Conservation (phyloP, 1,140 invertebrate genomes). For the Scaptomyza pallida region DNA sequence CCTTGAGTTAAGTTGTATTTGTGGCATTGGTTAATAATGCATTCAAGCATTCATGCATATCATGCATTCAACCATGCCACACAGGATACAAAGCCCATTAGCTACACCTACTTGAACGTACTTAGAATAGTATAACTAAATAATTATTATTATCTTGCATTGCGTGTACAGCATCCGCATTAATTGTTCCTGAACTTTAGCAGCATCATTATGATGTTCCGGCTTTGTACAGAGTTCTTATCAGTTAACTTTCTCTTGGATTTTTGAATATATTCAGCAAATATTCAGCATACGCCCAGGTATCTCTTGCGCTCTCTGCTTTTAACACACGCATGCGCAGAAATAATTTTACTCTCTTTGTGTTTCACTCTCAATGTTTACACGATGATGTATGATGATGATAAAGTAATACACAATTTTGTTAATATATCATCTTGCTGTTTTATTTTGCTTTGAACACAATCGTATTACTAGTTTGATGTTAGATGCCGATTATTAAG, state of each 20-base stretch:
- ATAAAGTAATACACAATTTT: neutral
- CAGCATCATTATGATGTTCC: conserved; percentile 45
- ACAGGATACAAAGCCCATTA: conserved; percentile 41
- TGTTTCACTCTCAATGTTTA: conserved; percentile 7
- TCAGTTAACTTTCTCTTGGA: conserved; percentile 10
- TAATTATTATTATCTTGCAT: conserved; percentile 38
- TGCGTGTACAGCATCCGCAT: conserved; percentile 36
- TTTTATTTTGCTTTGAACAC: conserved; percentile 70
- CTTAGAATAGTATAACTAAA: too few relatives aligned
- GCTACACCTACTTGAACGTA: conserved; percentile 33
- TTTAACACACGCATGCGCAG: conserved; percentile 20
- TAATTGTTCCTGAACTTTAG: conserved; percentile 54
- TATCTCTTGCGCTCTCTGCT: neutral
- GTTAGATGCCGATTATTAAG: conserved; percentile 48
- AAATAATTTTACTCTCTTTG: conserved; percentile 1
- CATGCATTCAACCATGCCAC: neutral
- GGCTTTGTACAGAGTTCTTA: conserved; percentile 24
- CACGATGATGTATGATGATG: conserved; percentile 6
- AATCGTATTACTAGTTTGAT: conserved; percentile 70
- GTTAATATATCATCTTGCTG: conserved; percentile 62
- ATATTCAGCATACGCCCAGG: conserved; percentile 46
- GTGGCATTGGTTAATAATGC: neutral
- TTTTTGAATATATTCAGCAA: conserved; percentile 42
- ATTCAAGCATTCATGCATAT: conserved; percentile 11
- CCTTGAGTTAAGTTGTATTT: conserved; percentile 44